Conservation (phyloP, 2,113 vertebrate species). For the Hydropotes inermis region DNA sequence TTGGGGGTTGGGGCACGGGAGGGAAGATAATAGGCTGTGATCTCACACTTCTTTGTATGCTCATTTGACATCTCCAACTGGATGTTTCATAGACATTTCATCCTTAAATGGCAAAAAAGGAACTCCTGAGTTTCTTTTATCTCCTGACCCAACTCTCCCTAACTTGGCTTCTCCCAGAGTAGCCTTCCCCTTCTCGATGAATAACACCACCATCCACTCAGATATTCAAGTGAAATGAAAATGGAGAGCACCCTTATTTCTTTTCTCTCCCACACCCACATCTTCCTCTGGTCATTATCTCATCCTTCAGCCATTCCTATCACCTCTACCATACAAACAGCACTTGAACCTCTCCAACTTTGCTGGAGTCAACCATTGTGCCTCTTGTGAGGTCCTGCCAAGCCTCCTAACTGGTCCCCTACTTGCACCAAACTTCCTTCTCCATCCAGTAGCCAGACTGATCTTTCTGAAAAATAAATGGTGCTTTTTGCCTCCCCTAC, state of each 20-base stretch:
- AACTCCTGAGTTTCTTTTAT: not conserved
- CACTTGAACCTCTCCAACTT: not conserved
- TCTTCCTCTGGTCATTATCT: not conserved
- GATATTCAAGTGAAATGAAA: not conserved
- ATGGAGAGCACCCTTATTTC: not conserved
- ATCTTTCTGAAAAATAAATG: not conserved
- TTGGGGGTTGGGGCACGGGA: rapidly evolving
- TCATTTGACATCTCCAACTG: not conserved
- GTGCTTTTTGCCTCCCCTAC: not conserved
- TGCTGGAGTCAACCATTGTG: not conserved
- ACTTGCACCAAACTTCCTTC: not conserved
- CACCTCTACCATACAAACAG: not conserved
- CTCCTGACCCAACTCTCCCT: not conserved
- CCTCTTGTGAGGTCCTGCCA: not conserved
- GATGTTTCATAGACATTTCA: not conserved
- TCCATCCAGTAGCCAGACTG: not conserved
- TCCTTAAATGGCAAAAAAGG: not conserved
- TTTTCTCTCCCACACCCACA: not conserved
- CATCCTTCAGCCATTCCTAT: not conserved
- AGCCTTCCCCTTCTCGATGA: not conserved
- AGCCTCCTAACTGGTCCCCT: not conserved
- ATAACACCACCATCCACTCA: not conserved
- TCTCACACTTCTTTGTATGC: not conserved
- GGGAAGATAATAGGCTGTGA: not conserved
- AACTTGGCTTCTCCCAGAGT: not conserved